phyloP scores from a whole-genome alignment of 2,888 invertebrate genomes.

The Eudemis profundana region DNA sequence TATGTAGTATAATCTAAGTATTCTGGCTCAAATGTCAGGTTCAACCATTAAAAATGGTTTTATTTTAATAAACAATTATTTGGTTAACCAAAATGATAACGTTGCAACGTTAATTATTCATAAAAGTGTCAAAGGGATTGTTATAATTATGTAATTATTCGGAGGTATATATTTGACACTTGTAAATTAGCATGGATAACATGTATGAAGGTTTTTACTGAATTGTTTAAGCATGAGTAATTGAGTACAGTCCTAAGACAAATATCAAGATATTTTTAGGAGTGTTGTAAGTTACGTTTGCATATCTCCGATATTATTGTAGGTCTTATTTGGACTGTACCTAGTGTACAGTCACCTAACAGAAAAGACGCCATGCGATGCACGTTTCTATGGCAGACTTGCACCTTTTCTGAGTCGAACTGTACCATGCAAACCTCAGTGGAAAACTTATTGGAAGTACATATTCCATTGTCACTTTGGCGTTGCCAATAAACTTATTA shows the following conservation, averaged over 20 bases:
- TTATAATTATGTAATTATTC: constrained; percentile 10
- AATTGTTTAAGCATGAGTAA: too few relatives aligned
- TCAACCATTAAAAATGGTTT: constrained; percentile 9
- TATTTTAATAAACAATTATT: neutral
- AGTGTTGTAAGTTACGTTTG: too few relatives aligned
- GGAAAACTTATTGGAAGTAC: constrained; percentile 29
- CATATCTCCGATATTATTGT: neutral
- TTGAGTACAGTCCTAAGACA: too few relatives aligned
- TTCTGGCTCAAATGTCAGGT: constrained; percentile 19
- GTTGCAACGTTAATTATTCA: too few relatives aligned
- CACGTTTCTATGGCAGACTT: too few relatives aligned
- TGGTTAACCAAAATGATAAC: too few relatives aligned
- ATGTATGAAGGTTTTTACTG: too few relatives aligned
- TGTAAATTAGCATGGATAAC: neutral
- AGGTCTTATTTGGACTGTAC: too few relatives aligned
- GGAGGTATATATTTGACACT: constrained; percentile 23
- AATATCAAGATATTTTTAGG: too few relatives aligned
- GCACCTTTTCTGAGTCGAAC: too few relatives aligned
- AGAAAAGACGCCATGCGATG: too few relatives aligned
- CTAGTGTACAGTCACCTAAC: too few relatives aligned
- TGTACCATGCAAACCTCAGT: constrained; percentile 1
- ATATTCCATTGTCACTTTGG: constrained; percentile 37
- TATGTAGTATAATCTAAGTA: constrained; percentile 11
- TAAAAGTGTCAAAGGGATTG: neutral
- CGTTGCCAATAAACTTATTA: constrained; percentile 9